A percentile compares a stretch with the other conserved stretches of the same genome.
Evolutionary conservation across 2,113 vertebrate species (phyloP).

Genomic region (Epinephelus cyanopodus): DNA sequence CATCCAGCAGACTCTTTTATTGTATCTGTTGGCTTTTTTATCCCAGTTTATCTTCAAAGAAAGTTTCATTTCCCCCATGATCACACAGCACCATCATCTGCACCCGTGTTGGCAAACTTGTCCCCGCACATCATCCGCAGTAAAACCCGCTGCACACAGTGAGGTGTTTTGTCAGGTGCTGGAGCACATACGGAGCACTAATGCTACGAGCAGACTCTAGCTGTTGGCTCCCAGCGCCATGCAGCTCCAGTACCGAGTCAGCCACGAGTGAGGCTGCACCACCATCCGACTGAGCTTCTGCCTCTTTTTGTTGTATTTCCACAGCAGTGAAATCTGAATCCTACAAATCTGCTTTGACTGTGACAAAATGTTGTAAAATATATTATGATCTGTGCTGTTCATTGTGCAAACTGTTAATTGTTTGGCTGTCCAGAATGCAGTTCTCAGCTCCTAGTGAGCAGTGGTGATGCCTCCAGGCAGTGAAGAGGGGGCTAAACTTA

Average conservation of each 20-base stretch:
- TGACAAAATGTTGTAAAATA: constrained; percentile 46
- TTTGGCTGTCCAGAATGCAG: constrained; percentile 12
- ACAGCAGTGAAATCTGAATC: constrained; percentile 23
- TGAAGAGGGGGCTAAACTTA: constrained; percentile 26
- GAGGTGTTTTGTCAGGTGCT: constrained; percentile 18
- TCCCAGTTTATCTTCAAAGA: constrained; percentile 1
- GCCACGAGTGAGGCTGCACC: background rate
- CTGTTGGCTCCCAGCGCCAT: constrained; percentile 28
- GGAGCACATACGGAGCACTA: constrained; percentile 23
- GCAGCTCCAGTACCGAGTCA: constrained; percentile 12
- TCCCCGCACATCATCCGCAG: constrained; percentile 11
- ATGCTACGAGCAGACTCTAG: constrained; percentile 17
- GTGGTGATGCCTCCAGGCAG: constrained; percentile 43
- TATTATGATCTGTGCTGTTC: constrained; percentile 38
- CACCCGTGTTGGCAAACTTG: constrained; percentile 27
- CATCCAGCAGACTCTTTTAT: background rate
- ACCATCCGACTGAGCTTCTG: constrained; percentile 20
- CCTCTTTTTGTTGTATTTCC: constrained; percentile 34
- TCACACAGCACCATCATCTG: background rate
- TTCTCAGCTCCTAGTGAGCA: background rate
- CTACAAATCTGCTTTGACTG: constrained; percentile 37
- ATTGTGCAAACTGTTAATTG: constrained; percentile 25
- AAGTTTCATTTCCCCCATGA: background rate
- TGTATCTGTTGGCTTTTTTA: background rate
- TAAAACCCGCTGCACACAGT: background rate